Evolutionary conservation across 2,113 vertebrate species (phyloP), one percentile per base, ranked within the genome.

Genomic region (Gymnocephalus cernua): DNA sequence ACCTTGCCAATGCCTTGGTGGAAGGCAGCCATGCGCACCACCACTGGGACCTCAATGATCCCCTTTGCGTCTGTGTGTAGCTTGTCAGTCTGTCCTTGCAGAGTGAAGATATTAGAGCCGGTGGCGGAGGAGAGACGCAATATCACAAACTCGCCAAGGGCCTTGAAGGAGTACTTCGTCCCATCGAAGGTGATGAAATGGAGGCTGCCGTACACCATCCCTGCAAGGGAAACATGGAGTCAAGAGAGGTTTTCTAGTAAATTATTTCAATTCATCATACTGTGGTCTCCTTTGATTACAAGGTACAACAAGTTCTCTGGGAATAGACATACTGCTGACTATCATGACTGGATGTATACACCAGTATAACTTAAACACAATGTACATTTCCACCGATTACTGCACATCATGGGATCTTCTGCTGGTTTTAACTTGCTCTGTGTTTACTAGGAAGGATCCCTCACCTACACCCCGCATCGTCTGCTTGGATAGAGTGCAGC

Each of bases 121-220:
- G 86, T 89, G 83, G 19, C 51, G n/a, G 95, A 95, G 59, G 96
- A 96, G 16, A 96, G 94, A 29, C 96, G 94, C 80, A 95, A 58
- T 13, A 96, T 90, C 58, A 96, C 94, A 82, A 95, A 96, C 81
- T 95, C 95, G 77, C 96, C 96, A 35, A 95, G 86, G n/a, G 93
- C 95, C 88, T 93, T 95, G 82, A 96, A 96, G 48, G 92, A 91
- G 89, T 95, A 96, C 64, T 94, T 88, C 1, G 89, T 90, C 47
- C 95, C 96, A 38, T 96, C 95, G 12, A 96, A 96, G 63, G 95
- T 96, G 80, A 93, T 90, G 88, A 96, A 94, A 81, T 96, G 95
- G 62, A 96, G 93, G 74, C 94, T 94, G 15, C 96, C 95, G 25
- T 94, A 96, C 27, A 95, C 93, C 90, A 95, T 92, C 0, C 94